Evolutionary conservation across 2,888 invertebrate genomes (phyloP).

Genomic region (Laspeyria flexula): DNA sequence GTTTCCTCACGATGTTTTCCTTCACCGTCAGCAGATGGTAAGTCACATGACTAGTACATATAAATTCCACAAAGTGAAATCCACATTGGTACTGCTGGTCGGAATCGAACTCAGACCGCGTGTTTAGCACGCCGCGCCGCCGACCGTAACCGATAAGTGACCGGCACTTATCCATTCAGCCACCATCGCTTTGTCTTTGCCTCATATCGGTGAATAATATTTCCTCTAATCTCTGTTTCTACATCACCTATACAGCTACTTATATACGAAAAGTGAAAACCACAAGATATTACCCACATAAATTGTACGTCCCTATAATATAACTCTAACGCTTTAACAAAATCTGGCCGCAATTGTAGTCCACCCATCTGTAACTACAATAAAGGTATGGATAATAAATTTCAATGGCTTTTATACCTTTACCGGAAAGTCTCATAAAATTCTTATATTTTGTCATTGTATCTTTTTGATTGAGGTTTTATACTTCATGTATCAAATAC

Average conservation of each 20-base stretch:
- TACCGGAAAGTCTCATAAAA: slow-evolving; percentile 3
- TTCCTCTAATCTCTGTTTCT: neutral
- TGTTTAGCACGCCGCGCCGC: too few species aligned
- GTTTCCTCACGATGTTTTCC: too few species aligned
- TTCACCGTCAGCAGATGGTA: too few species aligned
- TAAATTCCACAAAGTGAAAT: too few species aligned
- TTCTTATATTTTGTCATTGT: slow-evolving; percentile 1
- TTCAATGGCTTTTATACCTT: slow-evolving; percentile 19
- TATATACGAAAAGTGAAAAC: neutral
- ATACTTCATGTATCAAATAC: too few species aligned
- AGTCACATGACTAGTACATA: too few species aligned
- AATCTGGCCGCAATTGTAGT: slow-evolving; percentile 17
- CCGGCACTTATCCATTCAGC: too few species aligned
- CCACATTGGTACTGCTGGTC: too few species aligned
- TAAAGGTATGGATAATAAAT: slow-evolving; percentile 29
- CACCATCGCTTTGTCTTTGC: too few species aligned
- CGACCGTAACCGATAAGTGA: too few species aligned
- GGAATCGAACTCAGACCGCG: too few species aligned
- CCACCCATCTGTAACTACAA: slow-evolving; percentile 23
- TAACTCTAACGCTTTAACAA: slow-evolving; percentile 2
- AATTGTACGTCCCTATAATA: neutral
- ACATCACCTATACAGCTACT: neutral
- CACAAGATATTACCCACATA: neutral
- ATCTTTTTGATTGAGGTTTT: neutral
- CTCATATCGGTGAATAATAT: too few species aligned